Percentiles rank a stretch among this genome's conserved stretches.
Evolutionary conservation across 2,888 invertebrate genomes (phyloP).

Genomic region (Sicus ferrugineus): DNA sequence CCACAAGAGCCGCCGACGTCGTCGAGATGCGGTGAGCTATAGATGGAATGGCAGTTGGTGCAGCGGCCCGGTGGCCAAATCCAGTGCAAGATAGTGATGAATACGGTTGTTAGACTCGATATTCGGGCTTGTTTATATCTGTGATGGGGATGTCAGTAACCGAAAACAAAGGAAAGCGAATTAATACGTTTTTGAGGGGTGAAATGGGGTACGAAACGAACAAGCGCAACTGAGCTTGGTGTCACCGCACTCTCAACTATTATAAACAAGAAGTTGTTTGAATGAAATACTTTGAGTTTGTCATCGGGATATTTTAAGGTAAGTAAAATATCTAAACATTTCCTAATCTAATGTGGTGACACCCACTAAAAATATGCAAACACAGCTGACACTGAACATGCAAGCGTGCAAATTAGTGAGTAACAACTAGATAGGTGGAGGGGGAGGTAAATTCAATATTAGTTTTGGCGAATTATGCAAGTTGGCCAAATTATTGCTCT

Average conservation of each 20-base stretch:
- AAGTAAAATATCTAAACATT: neutral
- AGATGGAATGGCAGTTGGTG: constrained; percentile 66
- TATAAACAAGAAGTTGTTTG: neutral
- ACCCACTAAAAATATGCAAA: neutral
- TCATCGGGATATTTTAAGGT: neutral
- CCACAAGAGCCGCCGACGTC: constrained; percentile 61
- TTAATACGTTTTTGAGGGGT: neutral
- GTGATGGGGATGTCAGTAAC: neutral
- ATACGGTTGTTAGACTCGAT: constrained; percentile 84
- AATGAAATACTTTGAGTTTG: constrained; percentile 1
- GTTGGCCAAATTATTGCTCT: too few species aligned
- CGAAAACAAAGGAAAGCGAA: neutral
- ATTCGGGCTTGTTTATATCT: constrained; percentile 94
- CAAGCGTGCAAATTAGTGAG: constrained; percentile 21
- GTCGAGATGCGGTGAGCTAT: constrained; percentile 61
- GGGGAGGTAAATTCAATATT: too few species aligned
- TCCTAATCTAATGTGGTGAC: neutral
- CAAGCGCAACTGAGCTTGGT: neutral
- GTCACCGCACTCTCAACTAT: neutral
- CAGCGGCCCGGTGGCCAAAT: constrained; percentile 80
- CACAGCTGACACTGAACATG: constrained; percentile 30
- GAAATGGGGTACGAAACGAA: neutral
- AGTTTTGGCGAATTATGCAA: too few species aligned
- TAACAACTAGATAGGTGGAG: too few species aligned
- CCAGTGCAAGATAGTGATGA: constrained; percentile 76